These are phyloP conservation scores for Drosophila nigrodunni DNA, from an alignment of 1,140 invertebrate species.

Conservation along the genomic window DNA sequence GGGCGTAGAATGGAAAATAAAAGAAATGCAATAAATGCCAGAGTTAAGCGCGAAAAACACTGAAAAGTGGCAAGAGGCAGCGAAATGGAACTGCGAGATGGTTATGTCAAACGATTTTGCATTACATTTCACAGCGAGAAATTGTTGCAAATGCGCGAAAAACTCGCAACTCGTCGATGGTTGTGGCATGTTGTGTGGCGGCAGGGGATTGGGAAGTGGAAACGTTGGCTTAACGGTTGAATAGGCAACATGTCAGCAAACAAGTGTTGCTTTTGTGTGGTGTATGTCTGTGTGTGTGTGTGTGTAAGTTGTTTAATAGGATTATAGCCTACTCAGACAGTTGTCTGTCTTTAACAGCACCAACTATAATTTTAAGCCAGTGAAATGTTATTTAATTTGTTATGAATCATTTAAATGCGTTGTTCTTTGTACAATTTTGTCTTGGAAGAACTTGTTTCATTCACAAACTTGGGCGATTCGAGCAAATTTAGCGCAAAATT, in stretches of 20 bases:
- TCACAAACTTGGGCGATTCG: slow-evolving; percentile 29
- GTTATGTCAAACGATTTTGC: slow-evolving; percentile 69
- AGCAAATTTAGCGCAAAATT: slow-evolving; percentile 18
- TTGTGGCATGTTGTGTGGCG: not conserved
- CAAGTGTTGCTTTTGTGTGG: slow-evolving; percentile 6
- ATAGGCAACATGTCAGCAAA: slow-evolving; percentile 33
- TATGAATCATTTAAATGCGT: not conserved
- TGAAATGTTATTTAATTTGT: not conserved
- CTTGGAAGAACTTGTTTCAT: slow-evolving; percentile 5
- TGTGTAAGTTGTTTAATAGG: slow-evolving; percentile 11
- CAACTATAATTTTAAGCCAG: not conserved
- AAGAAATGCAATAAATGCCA: slow-evolving; percentile 79
- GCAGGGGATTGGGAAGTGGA: too few species aligned
- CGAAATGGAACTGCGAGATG: slow-evolving; percentile 4
- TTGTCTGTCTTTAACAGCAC: not conserved
- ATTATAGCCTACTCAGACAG: not conserved
- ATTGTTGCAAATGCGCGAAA: slow-evolving; percentile 65
- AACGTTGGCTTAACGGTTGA: slow-evolving; percentile 25
- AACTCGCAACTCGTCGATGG: slow-evolving; percentile 28
- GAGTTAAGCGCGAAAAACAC: slow-evolving; percentile 32
- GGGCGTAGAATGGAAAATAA: slow-evolving; percentile 37
- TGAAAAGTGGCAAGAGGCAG: slow-evolving; percentile 23
- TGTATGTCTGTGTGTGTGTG: slow-evolving; percentile 3
- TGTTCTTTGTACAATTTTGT: not conserved
- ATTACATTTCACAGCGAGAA: slow-evolving; percentile 55